Conservation (phyloP, 2,888 invertebrate species). For the Nymphalis polychloros region DNA sequence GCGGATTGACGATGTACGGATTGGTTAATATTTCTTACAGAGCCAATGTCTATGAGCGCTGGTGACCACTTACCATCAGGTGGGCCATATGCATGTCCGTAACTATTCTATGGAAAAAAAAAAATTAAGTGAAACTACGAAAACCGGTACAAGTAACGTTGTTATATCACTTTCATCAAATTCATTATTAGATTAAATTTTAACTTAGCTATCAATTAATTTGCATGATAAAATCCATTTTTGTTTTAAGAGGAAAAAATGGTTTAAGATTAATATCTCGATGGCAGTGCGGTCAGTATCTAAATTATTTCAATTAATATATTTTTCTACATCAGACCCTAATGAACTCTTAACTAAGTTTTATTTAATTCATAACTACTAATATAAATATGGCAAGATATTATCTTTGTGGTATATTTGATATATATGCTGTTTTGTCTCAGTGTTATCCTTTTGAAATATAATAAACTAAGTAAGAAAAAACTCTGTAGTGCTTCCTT, state of each 20-base stretch:
- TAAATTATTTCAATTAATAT: constrained; percentile 29
- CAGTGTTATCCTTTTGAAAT: no score
- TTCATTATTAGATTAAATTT: background rate
- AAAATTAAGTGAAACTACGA: background rate
- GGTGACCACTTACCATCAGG: no score
- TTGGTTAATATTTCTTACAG: no score
- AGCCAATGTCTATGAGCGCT: no score
- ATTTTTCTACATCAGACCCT: constrained; percentile 29
- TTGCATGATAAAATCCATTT: constrained; percentile 15
- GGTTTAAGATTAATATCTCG: constrained; percentile 19
- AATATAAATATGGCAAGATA: background rate
- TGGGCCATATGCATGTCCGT: no score
- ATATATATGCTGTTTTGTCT: background rate
- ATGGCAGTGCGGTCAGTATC: constrained; percentile 21
- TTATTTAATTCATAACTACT: background rate
- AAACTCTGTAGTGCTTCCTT: no score
- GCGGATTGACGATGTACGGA: no score
- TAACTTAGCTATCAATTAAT: background rate
- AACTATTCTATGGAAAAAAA: no score
- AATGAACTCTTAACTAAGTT: constrained; percentile 20
- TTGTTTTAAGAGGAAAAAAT: background rate
- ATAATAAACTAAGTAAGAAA: no score
- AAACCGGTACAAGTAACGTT: background rate
- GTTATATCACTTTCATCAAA: constrained; percentile 6
- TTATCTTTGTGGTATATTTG: background rate